Percentiles rank a stretch among this genome's conserved stretches.
These are phyloP conservation scores for Cavia porcellus DNA, from an alignment of 2,113 vertebrate species.

Conservation along the genomic window DNA sequence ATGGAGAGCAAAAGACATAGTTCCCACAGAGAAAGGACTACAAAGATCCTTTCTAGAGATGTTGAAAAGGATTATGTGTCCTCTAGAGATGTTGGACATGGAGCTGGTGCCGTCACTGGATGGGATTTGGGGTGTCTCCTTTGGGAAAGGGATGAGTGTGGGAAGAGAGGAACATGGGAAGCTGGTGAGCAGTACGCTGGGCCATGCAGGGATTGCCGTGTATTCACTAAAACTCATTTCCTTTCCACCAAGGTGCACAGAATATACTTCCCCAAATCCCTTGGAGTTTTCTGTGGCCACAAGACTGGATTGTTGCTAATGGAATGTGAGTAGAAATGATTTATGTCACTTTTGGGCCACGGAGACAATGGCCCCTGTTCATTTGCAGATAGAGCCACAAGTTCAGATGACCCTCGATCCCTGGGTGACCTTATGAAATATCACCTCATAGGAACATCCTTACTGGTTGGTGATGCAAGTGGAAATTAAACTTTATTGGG, in stretches of 20 bases:
- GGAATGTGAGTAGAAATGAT: slow-evolving; percentile 11
- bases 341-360: background rate
- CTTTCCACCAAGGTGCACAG: background rate
- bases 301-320: background rate
- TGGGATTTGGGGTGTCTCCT: background rate
- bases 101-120: background rate
- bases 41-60: background rate
- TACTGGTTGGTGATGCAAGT: background rate
- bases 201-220: background rate
- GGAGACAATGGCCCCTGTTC: background rate
- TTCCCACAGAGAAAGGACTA: background rate
- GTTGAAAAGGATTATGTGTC: background rate
- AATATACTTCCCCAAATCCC: background rate
- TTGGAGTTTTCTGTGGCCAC: background rate
- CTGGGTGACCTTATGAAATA: background rate
- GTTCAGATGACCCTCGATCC: background rate
- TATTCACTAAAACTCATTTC: background rate
- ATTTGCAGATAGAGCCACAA: background rate
- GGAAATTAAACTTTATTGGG: background rate
- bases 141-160: background rate
- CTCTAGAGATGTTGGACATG: background rate
- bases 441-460: background rate
- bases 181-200: background rate
- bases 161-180: background rate
- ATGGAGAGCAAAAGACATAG: background rate